Evolutionary conservation across 2,113 vertebrate species (phyloP).

Genomic region (Alosa alosa): DNA sequence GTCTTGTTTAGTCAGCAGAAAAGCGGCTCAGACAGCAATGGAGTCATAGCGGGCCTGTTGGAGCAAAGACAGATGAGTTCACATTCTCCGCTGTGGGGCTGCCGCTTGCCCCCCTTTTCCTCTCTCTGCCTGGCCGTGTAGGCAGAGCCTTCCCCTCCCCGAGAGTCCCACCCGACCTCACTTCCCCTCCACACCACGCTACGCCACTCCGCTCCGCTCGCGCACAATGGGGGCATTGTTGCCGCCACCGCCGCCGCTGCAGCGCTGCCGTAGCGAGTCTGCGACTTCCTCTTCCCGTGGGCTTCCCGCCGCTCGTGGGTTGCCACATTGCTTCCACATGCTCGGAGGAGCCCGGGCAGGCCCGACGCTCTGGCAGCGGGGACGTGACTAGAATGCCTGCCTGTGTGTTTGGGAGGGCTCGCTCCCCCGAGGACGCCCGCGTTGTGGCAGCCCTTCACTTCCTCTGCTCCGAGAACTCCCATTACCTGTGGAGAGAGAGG

Average conservation of each 20-base stretch:
- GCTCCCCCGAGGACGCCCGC: conserved; percentile 19
- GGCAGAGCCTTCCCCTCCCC: not conserved
- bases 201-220: not conserved
- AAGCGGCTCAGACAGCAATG: conserved; percentile 39
- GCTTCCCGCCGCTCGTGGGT: not conserved
- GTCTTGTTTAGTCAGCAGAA: conserved; percentile 59
- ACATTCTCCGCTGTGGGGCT: conserved; percentile 2
- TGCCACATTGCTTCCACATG: conserved; percentile 39
- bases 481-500: conserved; percentile 27
- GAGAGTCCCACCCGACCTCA: not conserved
- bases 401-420: not conserved
- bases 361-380: not conserved
- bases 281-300: conserved; percentile 23
- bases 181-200: not conserved
- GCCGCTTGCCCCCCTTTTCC: not conserved
- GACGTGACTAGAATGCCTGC: conserved; percentile 25
- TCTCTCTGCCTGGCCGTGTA: not conserved
- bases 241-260: not conserved
- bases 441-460: conserved; percentile 1
- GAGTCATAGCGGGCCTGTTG: conserved; percentile 33
- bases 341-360: conserved; percentile 2
- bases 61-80: conserved; percentile 25
- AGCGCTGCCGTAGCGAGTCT: not conserved
- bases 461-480: not conserved
- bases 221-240: conserved; percentile 24